Percentiles rank a stretch among this genome's conserved stretches.
Conservation (phyloP, 2,113 vertebrate species). For the Bambusicola thoracicus region DNA sequence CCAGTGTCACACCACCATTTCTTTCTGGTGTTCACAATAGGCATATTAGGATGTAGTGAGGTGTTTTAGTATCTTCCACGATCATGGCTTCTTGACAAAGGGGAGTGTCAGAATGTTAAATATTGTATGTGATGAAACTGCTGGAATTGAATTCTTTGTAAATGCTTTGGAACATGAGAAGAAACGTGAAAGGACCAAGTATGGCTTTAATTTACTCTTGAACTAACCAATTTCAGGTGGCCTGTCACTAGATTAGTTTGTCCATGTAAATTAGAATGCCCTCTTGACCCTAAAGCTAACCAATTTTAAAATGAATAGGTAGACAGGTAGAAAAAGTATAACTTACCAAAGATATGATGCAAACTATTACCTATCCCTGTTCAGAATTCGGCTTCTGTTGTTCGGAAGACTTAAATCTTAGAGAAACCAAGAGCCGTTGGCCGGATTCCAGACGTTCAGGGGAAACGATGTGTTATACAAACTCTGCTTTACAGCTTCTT, state of each 20-base stretch:
- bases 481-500: not conserved
- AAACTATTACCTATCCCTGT: not conserved
- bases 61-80: not conserved
- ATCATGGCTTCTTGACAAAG: not conserved
- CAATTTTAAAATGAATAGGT: conserved; percentile 17
- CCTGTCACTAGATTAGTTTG: not conserved
- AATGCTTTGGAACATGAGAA: conserved; percentile 14
- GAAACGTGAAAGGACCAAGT: conserved; percentile 19
- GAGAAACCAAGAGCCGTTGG: not conserved
- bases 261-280: conserved; percentile 30
- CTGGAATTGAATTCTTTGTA: conserved; percentile 1
- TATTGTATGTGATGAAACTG: not conserved
- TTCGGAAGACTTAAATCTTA: not conserved
- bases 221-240: conserved; percentile 61
- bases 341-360: not conserved
- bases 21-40: not conserved
- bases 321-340: not conserved
- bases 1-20: not conserved
- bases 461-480: not conserved
- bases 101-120: not conserved
- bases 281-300: conserved; percentile 31
- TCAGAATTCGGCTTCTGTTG: not conserved
- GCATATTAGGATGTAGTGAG: not conserved
- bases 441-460: not conserved
- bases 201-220: conserved; percentile 61